phyloP scores from a whole-genome alignment of 2,888 invertebrate genomes.

The Galerucella nymphaeae region DNA sequence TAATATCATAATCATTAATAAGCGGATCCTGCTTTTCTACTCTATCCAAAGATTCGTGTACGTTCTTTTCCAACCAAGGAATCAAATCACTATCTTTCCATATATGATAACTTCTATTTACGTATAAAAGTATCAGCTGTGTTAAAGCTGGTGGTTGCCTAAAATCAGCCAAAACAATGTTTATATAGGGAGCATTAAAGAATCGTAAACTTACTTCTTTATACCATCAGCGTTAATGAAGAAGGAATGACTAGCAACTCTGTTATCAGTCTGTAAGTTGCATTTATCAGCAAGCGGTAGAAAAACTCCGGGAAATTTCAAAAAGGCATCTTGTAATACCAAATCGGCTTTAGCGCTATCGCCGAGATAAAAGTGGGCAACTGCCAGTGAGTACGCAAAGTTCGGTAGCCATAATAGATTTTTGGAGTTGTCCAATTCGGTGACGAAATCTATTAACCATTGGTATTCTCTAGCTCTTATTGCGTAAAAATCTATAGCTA shows the following conservation, averaged over 20 bases:
- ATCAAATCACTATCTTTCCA: constrained; percentile 84
- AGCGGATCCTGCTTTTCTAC: constrained; percentile 73
- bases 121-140: constrained; percentile 78
- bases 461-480: constrained; percentile 78
- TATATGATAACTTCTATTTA: constrained; percentile 77
- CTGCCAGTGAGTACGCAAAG: constrained; percentile 81
- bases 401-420: constrained; percentile 88
- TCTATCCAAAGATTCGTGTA: constrained; percentile 72
- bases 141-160: constrained; percentile 74
- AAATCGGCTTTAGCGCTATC: constrained; percentile 68
- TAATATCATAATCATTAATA: constrained; percentile 71
- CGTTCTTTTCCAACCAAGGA: constrained; percentile 81
- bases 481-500: constrained; percentile 86
- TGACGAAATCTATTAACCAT: constrained; percentile 70
- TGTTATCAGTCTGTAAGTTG: constrained; percentile 76
- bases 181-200: too few species aligned
- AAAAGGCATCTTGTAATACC: constrained; percentile 78
- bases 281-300: constrained; percentile 80
- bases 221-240: constrained; percentile 60
- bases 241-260: constrained; percentile 69
- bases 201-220: constrained; percentile 64
- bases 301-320: constrained; percentile 85
- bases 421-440: constrained; percentile 71
- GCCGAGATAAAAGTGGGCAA: constrained; percentile 75
- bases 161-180: constrained; percentile 52